Conservation (phyloP, 1,140 invertebrate genomes). For the Aphidius ervi region DNA sequence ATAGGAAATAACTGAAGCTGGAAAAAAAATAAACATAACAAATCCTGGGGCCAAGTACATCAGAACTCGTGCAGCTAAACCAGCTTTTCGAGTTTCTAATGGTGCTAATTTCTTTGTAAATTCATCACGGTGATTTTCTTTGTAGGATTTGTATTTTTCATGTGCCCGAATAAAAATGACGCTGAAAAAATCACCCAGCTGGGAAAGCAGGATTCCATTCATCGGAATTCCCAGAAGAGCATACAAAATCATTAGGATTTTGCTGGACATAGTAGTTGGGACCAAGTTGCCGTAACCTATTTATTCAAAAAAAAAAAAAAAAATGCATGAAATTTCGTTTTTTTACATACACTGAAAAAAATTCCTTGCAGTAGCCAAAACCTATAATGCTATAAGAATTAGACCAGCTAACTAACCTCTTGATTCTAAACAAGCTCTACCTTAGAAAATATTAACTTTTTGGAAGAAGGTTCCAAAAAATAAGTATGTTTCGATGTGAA, state of each 20-base stretch:
- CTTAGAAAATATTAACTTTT: too few species aligned
- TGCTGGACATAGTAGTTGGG: conserved; percentile 75
- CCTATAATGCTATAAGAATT: too few species aligned
- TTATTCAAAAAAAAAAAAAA: conserved; percentile 36
- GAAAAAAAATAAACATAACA: conserved; percentile 85
- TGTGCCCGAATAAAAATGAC: conserved; percentile 71
- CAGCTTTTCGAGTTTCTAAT: conserved; percentile 61
- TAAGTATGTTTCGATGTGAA: too few species aligned
- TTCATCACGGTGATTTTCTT: conserved; percentile 37
- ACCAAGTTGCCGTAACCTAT: conserved; percentile 84
- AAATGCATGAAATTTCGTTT: neutral
- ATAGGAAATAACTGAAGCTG: conserved; percentile 80
- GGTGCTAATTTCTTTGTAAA: conserved; percentile 39
- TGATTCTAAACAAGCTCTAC: too few species aligned
- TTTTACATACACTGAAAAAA: too few species aligned
- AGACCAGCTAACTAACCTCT: too few species aligned
- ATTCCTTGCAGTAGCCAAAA: too few species aligned
- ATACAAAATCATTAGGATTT: conserved; percentile 89
- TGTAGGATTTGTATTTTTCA: conserved; percentile 70
- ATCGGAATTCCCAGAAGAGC: conserved; percentile 92
- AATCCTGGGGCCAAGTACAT: conserved; percentile 82
- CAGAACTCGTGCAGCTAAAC: conserved; percentile 70
- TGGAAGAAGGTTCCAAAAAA: too few species aligned
- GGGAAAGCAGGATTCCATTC: conserved; percentile 80
- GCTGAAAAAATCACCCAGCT: conserved; percentile 78